These are phyloP conservation scores for Carettochelys insculpta DNA, from an alignment of 2,113 vertebrate genomes.

Conservation along the genomic window DNA sequence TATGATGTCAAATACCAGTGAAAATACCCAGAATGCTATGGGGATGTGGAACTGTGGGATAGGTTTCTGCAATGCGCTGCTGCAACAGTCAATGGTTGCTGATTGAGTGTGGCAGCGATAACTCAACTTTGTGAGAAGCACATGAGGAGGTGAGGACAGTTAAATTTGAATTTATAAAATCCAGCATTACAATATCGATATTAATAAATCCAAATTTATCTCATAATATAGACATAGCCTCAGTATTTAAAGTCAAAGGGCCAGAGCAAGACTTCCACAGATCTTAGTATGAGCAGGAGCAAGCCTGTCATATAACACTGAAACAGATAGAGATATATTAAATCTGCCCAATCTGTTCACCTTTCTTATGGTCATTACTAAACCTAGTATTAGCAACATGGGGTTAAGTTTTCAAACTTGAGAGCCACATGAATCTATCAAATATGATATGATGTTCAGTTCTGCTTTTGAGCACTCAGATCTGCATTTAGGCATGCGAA, in stretches of 20 bases:
- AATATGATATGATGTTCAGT: neutral
- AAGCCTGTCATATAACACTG: neutral
- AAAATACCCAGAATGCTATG: too few relatives aligned
- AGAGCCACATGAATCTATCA: neutral
- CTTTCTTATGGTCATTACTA: neutral
- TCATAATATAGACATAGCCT: too few relatives aligned
- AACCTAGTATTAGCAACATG: neutral
- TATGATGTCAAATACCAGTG: too few relatives aligned
- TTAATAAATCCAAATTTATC: too few relatives aligned
- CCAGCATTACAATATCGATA: too few relatives aligned
- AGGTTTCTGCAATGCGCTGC: too few relatives aligned
- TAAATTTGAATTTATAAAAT: too few relatives aligned
- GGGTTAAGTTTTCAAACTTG: neutral
- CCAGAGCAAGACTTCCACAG: neutral
- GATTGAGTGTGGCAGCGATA: too few relatives aligned
- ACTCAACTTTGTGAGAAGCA: too few relatives aligned
- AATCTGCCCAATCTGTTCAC: neutral
- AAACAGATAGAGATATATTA: neutral
- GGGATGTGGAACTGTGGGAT: too few relatives aligned
- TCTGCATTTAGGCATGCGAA: neutral
- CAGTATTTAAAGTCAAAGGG: neutral
- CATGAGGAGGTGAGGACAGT: too few relatives aligned
- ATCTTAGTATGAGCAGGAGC: neutral
- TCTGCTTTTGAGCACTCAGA: accelerated
- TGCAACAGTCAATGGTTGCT: too few relatives aligned